Conservation (phyloP, 2,888 invertebrate species). For the Orchestes rusci region DNA sequence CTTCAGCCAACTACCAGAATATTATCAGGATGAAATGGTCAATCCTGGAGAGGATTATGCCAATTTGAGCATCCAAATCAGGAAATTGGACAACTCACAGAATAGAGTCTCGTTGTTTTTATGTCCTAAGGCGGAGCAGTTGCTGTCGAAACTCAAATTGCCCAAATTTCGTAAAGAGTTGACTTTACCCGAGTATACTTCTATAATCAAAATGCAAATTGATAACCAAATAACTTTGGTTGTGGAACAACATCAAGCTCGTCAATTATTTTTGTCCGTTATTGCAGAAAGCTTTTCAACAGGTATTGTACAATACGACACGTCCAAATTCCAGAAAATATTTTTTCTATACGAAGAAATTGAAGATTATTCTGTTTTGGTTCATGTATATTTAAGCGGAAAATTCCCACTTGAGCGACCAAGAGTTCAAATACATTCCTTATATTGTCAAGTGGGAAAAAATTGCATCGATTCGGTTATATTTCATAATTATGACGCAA, state of each 20-base stretch:
- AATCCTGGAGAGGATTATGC: conserved; percentile 35
- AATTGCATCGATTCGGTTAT: conserved; percentile 27
- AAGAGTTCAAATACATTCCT: conserved; percentile 48
- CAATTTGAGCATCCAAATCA: conserved; percentile 32
- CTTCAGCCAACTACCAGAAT: conserved; percentile 54
- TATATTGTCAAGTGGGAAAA: conserved; percentile 46
- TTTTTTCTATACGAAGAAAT: conserved; percentile 50
- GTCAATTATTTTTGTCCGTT: conserved; percentile 45
- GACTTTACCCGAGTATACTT: conserved; percentile 52
- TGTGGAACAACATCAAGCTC: conserved; percentile 39
- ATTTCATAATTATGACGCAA: conserved; percentile 37
- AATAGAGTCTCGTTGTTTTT: conserved; percentile 45
- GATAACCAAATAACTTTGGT: conserved; percentile 46
- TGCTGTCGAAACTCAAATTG: conserved; percentile 44
- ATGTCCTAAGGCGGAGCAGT: conserved; percentile 47
- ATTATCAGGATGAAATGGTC: conserved; percentile 32
- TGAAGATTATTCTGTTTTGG: conserved; percentile 53
- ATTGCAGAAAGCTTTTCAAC: conserved; percentile 42
- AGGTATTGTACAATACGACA: conserved; percentile 48
- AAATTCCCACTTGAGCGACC: conserved; percentile 54
- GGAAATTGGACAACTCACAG: conserved; percentile 38
- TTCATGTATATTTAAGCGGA: conserved; percentile 48
- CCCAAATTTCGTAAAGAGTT: conserved; percentile 43
- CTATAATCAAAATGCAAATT: conserved; percentile 48
- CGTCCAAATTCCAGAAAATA: conserved; percentile 43